phyloP scores from a whole-genome alignment of 2,113 vertebrate species.

The Clarias gariepinus region DNA sequence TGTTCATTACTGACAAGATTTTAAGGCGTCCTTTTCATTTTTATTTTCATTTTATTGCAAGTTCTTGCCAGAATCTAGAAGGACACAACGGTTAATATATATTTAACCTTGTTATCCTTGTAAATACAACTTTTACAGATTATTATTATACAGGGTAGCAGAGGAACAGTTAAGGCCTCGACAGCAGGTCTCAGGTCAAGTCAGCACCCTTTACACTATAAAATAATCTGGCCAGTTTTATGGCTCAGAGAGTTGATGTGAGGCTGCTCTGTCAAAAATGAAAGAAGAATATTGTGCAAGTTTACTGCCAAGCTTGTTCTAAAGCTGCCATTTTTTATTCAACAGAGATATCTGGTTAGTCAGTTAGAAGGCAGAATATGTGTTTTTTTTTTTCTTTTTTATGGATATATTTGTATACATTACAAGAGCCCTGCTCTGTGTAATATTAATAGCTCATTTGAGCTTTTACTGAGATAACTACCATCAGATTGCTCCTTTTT shows the following conservation, averaged over 20 bases:
- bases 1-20: conserved; percentile 25
- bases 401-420: conserved; percentile 54
- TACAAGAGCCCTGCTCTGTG: conserved; percentile 69
- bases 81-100: conserved; percentile 44
- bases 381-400: conserved; percentile 34
- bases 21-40: neutral
- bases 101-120: conserved; percentile 47
- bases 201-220: conserved; percentile 47
- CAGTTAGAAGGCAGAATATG: conserved; percentile 28
- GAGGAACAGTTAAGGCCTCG: conserved; percentile 57
- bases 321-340: conserved; percentile 54
- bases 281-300: conserved; percentile 7
- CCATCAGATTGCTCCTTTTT: conserved; percentile 38
- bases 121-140: conserved; percentile 40
- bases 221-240: conserved; percentile 66
- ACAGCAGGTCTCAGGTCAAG: conserved; percentile 4
- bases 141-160: conserved; percentile 40
- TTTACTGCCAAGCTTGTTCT: conserved; percentile 42
- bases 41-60: neutral
- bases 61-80: conserved; percentile 51
- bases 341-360: conserved; percentile 32
- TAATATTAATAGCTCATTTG: conserved; percentile 56
- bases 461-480: conserved; percentile 50
- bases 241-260: conserved; percentile 57
- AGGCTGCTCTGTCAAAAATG: neutral